Evolutionary conservation across 2,113 vertebrate species (phyloP).

Genomic region (Tragelaphus strepsiceros): DNA sequence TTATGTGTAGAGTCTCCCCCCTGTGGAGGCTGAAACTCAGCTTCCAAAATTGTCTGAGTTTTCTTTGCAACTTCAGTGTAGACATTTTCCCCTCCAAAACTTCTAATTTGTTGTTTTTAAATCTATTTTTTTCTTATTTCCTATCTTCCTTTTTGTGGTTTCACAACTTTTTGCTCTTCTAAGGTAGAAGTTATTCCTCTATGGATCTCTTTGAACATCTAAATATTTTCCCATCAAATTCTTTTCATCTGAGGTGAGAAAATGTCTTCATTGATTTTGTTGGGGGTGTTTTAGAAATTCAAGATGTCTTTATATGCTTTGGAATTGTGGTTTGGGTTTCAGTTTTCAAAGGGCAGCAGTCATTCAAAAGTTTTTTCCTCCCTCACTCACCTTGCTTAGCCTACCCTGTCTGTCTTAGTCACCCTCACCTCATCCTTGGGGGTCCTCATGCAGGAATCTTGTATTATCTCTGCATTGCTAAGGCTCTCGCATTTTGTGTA

Average conservation of each 20-base stretch:
- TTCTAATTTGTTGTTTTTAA: background rate
- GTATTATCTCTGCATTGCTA: background rate
- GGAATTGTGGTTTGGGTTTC: background rate
- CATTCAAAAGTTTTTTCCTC: background rate
- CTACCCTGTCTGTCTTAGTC: background rate
- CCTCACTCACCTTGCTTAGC: background rate
- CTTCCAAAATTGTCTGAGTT: background rate
- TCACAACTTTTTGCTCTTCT: background rate
- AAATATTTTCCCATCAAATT: background rate
- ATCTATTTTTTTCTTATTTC: background rate
- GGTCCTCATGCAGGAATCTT: background rate
- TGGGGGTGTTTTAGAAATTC: background rate
- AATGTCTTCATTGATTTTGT: background rate
- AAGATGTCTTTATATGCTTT: background rate
- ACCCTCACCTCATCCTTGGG: background rate
- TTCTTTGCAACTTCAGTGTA: background rate
- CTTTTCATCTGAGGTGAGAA: background rate
- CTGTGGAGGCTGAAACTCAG: background rate
- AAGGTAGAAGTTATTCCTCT: background rate
- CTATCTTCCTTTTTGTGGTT: background rate
- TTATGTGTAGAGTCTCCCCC: background rate
- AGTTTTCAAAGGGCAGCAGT: background rate
- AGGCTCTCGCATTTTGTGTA: background rate
- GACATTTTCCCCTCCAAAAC: background rate
- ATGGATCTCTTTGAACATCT: background rate